Evolutionary conservation across 53 echinoderm and acorn worm species (phyloP).

Genomic region (Actinopyga echinites): DNA sequence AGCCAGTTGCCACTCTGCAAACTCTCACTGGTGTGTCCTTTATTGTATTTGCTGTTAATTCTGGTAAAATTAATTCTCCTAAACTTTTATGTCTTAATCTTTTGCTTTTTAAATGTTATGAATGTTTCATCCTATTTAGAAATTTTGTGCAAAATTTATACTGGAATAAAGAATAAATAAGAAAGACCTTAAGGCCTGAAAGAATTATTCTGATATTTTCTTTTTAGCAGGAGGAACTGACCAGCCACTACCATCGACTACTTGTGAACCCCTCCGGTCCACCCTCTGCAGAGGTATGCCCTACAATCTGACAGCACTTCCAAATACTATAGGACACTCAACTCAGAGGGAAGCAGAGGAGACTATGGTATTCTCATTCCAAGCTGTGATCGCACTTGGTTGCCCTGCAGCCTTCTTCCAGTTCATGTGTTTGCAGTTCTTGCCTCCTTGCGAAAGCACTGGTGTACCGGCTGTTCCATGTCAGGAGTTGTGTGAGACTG

Average conservation of each 20-base stretch:
- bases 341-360: constrained; percentile 4
- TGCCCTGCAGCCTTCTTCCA: constrained; percentile 33
- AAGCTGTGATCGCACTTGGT: not conserved
- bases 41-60: not conserved
- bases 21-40: not conserved
- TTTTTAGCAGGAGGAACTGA: no score
- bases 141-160: no score
- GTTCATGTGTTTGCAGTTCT: constrained; percentile 15
- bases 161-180: no score
- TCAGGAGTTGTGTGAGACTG: constrained; percentile 8
- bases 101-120: no score
- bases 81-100: no score
- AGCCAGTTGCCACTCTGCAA: not conserved
- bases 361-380: not conserved
- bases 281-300: not conserved
- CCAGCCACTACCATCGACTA: no score
- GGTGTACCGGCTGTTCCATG: not conserved
- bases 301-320: not conserved
- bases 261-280: not conserved
- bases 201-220: no score
- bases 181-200: no score
- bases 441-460: not conserved
- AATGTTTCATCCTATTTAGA: no score
- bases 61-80: no score
- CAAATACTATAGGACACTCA: not conserved